Evolutionary conservation across 2,888 invertebrate genomes (phyloP), one percentile per base, ranked within the genome.

Genomic region (Pristionchus mayeri): DNA sequence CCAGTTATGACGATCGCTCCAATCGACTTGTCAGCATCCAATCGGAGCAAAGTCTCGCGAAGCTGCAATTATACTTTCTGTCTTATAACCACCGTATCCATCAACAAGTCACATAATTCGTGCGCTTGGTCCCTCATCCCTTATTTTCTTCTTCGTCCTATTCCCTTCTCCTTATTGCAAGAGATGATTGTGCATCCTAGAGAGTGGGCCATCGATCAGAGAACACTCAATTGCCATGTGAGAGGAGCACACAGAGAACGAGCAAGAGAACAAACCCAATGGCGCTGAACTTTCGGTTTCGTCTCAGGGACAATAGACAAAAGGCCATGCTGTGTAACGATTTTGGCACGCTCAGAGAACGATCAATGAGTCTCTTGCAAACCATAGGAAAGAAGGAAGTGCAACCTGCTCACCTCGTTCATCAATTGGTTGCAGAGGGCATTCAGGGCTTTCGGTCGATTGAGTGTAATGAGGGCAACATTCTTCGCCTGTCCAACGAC

Each of bases 401-500:
- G 44, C 13, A 9, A 18, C 4, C 9, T 3, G n/a, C 54, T 54
- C 16, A 99, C 94, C 93, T 99, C 99, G 0, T 90, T 93, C 95
- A 99, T 97, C 50, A 99, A 94, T 0, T 95, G 96, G 92, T 96
- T 95, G 94, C 97, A 97, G 0, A 99, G 95, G 0, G 99, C 98
- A 93, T 99, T 99, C 85, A 99, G 94, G 0, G 97, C 97, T 94
- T 98, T 98, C 1, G 98, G 98, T 2, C 99, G 95, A 93, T 98
- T 96, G 87, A 99, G 93, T 57, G 96, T 96, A 88, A 99, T 96
- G 0, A 98, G 93, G 0, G 96, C 98, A 57, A 99, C 96, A 95
- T 97, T 97, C 89, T 96, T 95, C 93, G 96, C 85, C 24, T 85
- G 87, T 24, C 92, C 92, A n/a, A 85, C 86, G 48, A 76, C 84